phyloP scores from a whole-genome alignment of 2,113 vertebrate species.

The Pagrus major region DNA sequence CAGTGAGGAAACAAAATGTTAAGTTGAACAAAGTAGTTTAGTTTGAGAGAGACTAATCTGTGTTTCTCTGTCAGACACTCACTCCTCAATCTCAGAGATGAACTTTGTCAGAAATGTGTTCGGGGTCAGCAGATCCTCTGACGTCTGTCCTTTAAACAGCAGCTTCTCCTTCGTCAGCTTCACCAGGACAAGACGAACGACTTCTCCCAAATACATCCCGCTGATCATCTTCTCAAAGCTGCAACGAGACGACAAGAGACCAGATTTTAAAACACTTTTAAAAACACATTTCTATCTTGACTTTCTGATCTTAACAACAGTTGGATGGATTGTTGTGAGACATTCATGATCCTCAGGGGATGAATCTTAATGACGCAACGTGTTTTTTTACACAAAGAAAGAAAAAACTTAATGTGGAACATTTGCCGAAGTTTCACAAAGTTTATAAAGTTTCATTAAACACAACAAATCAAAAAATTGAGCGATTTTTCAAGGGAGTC shows the following conservation, averaged over 20 bases:
- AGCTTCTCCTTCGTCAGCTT: conserved; percentile 75
- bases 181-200: conserved; percentile 80
- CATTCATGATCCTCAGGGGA: neutral
- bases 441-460: too few species aligned
- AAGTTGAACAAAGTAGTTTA: neutral
- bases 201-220: conserved; percentile 88
- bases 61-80: conserved; percentile 16
- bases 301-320: neutral
- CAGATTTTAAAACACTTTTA: neutral
- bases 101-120: conserved; percentile 78
- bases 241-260: neutral
- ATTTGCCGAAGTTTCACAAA: too few species aligned
- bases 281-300: neutral
- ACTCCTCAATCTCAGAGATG: conserved; percentile 86
- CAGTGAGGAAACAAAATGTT: neutral
- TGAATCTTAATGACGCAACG: too few species aligned
- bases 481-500: too few species aligned
- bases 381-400: too few species aligned
- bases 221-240: conserved; percentile 94
- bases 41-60: neutral
- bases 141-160: conserved; percentile 76
- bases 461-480: too few species aligned
- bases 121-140: conserved; percentile 56
- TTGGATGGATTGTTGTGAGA: neutral
- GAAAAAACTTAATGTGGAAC: too few species aligned